phyloP scores from a whole-genome alignment of 2,797 vertebrate species.

The Brachymystax lenok region DNA sequence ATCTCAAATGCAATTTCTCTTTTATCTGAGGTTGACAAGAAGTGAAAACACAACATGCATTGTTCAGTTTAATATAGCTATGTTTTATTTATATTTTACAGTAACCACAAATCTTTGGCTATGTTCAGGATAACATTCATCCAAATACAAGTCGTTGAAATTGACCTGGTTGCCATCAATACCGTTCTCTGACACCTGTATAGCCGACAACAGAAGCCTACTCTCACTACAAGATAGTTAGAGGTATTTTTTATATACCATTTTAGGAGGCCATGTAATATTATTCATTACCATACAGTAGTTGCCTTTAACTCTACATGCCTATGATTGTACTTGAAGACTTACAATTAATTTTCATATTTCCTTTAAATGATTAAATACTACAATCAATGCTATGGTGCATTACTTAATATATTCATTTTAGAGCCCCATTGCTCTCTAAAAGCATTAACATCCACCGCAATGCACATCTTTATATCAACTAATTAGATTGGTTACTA shows the following conservation, averaged over 20 bases:
- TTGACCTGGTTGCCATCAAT: constrained; percentile 12
- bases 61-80: constrained; percentile 21
- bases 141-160: constrained; percentile 17
- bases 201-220: constrained; percentile 11
- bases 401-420: not conserved
- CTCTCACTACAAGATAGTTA: constrained; percentile 2
- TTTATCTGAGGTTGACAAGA: not conserved
- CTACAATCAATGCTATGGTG: not conserved
- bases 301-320: constrained; percentile 20
- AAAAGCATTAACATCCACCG: not conserved
- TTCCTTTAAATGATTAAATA: not conserved
- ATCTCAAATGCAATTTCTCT: not conserved
- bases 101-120: constrained; percentile 2
- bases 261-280: not conserved
- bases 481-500: not conserved
- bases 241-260: not conserved
- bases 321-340: constrained; percentile 25
- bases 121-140: constrained; percentile 12
- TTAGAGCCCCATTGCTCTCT: not conserved
- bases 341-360: constrained; percentile 11
- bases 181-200: constrained; percentile 1
- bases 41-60: not conserved
- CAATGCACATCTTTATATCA: not conserved
- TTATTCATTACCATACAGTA: not conserved
- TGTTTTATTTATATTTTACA: constrained; percentile 41